A percentile compares a stretch with the other conserved stretches of the same genome.
phyloP scores from a whole-genome alignment of 2,888 invertebrate species.

The Cacoxenus indagator region DNA sequence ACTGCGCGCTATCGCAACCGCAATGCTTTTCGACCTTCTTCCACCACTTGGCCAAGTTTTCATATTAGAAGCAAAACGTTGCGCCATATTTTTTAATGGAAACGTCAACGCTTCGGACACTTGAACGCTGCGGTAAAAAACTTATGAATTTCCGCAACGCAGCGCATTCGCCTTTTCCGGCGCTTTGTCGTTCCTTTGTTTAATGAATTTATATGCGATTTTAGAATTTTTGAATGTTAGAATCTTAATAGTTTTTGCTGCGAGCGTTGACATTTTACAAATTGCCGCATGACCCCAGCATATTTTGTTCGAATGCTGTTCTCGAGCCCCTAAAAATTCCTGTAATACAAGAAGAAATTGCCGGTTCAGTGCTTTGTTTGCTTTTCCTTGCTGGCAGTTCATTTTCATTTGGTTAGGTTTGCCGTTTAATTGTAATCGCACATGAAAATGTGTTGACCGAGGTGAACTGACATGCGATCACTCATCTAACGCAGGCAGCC shows the following conservation, averaged over 20 bases:
- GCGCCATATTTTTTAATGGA: constrained; percentile 7
- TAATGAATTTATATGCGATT: background rate
- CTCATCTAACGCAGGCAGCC: constrained; percentile 37
- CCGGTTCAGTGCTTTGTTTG: constrained; percentile 28
- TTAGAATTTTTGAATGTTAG: background rate
- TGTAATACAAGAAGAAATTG: too few relatives aligned
- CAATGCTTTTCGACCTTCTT: constrained; percentile 41
- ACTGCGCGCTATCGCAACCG: constrained; percentile 43
- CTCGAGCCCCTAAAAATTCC: background rate
- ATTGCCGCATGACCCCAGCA: constrained; percentile 40
- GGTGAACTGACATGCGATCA: constrained; percentile 45
- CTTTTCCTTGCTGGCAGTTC: constrained; percentile 22
- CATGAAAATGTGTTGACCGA: constrained; percentile 35
- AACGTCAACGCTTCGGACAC: constrained; percentile 4
- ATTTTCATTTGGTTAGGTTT: background rate
- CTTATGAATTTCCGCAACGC: constrained; percentile 52
- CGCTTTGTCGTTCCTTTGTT: background rate
- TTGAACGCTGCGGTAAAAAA: background rate
- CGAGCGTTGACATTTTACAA: constrained; percentile 59
- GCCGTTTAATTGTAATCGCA: constrained; percentile 22
- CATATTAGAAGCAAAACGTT: background rate
- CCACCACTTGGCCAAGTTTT: background rate
- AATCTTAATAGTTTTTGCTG: background rate
- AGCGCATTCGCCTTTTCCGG: constrained; percentile 31
- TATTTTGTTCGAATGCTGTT: background rate